Evolutionary conservation across 2,797 vertebrate genomes (phyloP), one percentile per base, ranked within the genome.

Genomic region (Pelobates cultripes): DNA sequence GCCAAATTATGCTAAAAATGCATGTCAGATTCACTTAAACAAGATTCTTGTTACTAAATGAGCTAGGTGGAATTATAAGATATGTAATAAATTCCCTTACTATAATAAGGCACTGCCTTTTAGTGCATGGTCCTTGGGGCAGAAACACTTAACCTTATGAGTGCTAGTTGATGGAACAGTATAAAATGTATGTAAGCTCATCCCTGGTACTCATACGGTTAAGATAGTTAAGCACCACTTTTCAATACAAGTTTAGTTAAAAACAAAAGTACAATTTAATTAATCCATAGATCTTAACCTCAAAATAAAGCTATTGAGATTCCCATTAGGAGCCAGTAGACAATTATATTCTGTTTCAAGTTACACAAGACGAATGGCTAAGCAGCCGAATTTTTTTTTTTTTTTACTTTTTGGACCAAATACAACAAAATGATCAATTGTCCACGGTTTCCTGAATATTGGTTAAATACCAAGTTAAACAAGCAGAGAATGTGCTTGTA

Each of bases 221-320:
- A 40, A 73, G 12, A 42, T 79, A 53, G 28, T 64, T 66, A 64
- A 71, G 67, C 67, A 70, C 79, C 79, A 81, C 28, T 61, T 13
- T 70, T 42, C 47, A 69, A 45, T 74, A 14, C 10, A 80, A 55
- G 72, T 51, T 51, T 10, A 51, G 5, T 64, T 64, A 2, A 63
- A 75, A 43, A 51, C 47, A 51, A 51, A 6, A 51, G 3, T 51
- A 51, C 10, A 51, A 51, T 1, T 28, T 51, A 71, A 70, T 42
- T 43, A 72, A 72, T n/a, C 53, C 66, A 28, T 68, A 41, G 44
- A 69, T 45, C 57, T 63, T 74, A 66, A 80, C 40, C 61, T 12
- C n/a, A 80, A 64, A 68, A 63, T 55, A 80, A 80, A 79, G 78
- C 70, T 80, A 55, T 75, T 44, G 7, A 67, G 47, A 74, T 43